Base-by-base conservation (phyloP, 2,888 invertebrate genomes). In the Scaeva pyrastri region DNA sequence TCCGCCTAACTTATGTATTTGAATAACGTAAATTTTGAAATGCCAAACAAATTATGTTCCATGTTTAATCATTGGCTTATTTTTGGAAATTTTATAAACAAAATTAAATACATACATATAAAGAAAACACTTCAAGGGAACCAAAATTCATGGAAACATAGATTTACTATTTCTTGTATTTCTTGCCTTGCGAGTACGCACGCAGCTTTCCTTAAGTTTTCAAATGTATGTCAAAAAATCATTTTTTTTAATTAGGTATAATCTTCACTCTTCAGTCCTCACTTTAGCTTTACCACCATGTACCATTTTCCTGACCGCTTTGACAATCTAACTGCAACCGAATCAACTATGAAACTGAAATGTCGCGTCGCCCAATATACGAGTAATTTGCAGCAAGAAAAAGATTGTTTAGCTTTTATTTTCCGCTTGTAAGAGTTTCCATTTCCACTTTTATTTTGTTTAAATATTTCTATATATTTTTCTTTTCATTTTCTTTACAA, bases 51-150 rank as follows among this genome's bases (percentile, higher is more conserved):
- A 41, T 66, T 8, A 45, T 31, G 12, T 60, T 68, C 50, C 68
- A 68, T 74, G 74, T 83, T 79, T 64, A 78, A 70, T 79, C 83
- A 84, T 21, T 36, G 41, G 41, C 64, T 31, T 84, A 79, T 74
- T 78, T 83, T 83, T 74, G 78, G 73, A 78, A 83, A 70, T 48
- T n/a, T 70, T 64, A 64, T 84, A 74, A 83, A 79, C 79, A 79
- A 74, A 64, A 55, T 73, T 64, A 14, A 48, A 16, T 52, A 5
- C 6, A 16, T 52, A 5, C 6, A 31, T 7, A 16, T 11, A 8
- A n/a, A 68, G 43, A 21, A 52, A 52, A 16, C 50, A 55, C 39
- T 68, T 68, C 66, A 26, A 6, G 8, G 26, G n/a, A 48, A 50
- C 6, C 39, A 19, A 58, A 23, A 8, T 39, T 36, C 55, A 31